Evolutionary conservation across 2,113 vertebrate genomes (phyloP).

Genomic region (Alectura lathami): DNA sequence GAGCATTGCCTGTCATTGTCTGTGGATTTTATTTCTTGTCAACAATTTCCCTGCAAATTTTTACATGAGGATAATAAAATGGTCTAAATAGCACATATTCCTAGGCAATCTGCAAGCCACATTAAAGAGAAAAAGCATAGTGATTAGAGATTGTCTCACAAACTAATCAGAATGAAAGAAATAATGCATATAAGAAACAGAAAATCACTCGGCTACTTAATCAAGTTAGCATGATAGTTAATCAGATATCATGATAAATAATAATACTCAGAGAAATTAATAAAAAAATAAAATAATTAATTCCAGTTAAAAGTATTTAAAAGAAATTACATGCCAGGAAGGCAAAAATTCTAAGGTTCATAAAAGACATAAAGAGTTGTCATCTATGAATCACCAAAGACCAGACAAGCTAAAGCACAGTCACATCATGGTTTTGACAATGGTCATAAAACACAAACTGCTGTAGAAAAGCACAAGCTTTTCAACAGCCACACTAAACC

Average conservation of each 20-base stretch:
- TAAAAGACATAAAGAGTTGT: not conserved
- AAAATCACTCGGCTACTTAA: slow-evolving; percentile 57
- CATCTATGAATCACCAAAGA: not conserved
- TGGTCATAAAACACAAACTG: slow-evolving; percentile 14
- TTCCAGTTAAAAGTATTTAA: not conserved
- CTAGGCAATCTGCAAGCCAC: slow-evolving; percentile 28
- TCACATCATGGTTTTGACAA: not conserved
- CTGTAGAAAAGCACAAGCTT: not conserved
- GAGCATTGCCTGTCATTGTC: not conserved
- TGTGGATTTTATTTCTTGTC: not conserved
- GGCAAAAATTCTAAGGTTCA: not conserved
- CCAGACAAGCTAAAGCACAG: not conserved
- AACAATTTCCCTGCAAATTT: slow-evolving; percentile 45
- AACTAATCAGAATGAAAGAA: slow-evolving; percentile 60
- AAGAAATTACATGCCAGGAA: not conserved
- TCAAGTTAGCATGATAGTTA: slow-evolving; percentile 27
- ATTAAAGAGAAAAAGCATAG: not conserved
- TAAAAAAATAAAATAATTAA: not conserved
- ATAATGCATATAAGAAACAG: slow-evolving; percentile 27
- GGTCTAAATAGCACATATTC: not conserved
- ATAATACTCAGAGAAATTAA: not conserved
- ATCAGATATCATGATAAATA: slow-evolving; percentile 47
- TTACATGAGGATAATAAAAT: slow-evolving; percentile 17
- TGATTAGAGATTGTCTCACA: slow-evolving; percentile 32
- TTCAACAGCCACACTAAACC: not conserved